phyloP scores from a whole-genome alignment of 2,113 vertebrate species.

The Alexandromys fortis region DNA sequence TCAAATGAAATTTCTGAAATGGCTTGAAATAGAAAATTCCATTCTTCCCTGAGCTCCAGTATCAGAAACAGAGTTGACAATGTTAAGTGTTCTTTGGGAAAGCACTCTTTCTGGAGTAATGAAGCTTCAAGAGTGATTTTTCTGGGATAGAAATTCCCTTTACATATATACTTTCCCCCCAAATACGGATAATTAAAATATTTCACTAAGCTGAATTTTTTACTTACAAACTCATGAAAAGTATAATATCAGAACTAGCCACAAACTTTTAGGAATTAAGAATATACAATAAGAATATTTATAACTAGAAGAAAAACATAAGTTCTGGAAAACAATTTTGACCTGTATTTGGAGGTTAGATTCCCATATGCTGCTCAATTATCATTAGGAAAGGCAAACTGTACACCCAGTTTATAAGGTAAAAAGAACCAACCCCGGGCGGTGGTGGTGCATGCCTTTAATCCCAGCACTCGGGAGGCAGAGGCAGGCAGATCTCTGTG shows the following conservation, averaged over 20 bases:
- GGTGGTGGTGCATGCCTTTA: too few relatives aligned
- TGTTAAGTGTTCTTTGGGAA: neutral
- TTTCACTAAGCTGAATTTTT: slow-evolving; percentile 56
- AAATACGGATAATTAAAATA: slow-evolving; percentile 45
- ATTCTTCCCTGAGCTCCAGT: slow-evolving; percentile 5
- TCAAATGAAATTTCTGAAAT: slow-evolving; percentile 69
- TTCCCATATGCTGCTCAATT: neutral
- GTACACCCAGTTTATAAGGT: neutral
- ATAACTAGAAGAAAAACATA: slow-evolving; percentile 13
- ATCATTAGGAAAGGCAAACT: slow-evolving; percentile 33
- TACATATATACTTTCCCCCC: neutral
- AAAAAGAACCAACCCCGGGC: neutral
- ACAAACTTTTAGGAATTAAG: slow-evolving; percentile 34
- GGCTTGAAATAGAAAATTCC: slow-evolving; percentile 43
- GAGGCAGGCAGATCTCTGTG: too few relatives aligned
- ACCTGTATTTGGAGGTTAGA: neutral
- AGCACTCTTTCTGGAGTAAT: neutral
- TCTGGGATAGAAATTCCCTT: neutral
- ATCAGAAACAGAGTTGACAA: slow-evolving; percentile 37
- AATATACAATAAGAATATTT: slow-evolving; percentile 52
- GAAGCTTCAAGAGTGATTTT: slow-evolving; percentile 50
- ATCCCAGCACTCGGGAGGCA: too few relatives aligned
- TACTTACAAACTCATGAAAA: slow-evolving; percentile 56
- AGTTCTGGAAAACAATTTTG: neutral
- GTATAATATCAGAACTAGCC: neutral